phyloP scores from a whole-genome alignment of 2,797 vertebrate species.

The Pteropus rufus region DNA sequence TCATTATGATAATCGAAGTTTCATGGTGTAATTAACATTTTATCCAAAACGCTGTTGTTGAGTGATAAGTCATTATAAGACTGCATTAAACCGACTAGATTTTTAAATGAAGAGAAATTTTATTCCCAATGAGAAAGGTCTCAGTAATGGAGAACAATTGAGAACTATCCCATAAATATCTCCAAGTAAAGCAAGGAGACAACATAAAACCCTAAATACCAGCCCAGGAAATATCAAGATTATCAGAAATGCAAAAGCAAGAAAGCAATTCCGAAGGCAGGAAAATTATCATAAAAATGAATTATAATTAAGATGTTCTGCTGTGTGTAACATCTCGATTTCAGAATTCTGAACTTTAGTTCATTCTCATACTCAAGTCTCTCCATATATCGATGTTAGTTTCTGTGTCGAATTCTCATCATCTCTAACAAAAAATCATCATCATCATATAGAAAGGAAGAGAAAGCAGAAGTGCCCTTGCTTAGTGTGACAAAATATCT shows the following conservation, averaged over 20 bases:
- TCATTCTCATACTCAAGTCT: background rate
- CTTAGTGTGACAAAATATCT: background rate
- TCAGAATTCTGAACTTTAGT: background rate
- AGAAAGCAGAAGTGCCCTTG: background rate
- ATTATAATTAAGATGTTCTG: constrained; percentile 28
- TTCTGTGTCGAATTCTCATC: background rate
- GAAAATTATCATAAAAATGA: background rate
- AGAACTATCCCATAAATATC: background rate
- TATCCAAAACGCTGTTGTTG: background rate
- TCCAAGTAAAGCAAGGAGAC: background rate
- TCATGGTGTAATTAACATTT: constrained; percentile 71
- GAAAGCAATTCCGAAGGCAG: background rate
- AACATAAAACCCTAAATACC: background rate
- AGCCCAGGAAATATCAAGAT: constrained; percentile 21
- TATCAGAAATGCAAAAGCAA: background rate
- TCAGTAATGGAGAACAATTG: background rate
- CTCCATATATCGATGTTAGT: background rate
- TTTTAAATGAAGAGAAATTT: constrained; percentile 50
- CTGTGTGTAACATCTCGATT: background rate
- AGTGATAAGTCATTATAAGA: constrained; percentile 11
- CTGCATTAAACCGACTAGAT: background rate
- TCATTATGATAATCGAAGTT: constrained; percentile 17
- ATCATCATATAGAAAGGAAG: background rate
- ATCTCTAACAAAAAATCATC: background rate
- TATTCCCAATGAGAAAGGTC: constrained; percentile 28